Base-by-base conservation (phyloP, 2,888 invertebrate species). In the Malthinus seriepunctatus region DNA sequence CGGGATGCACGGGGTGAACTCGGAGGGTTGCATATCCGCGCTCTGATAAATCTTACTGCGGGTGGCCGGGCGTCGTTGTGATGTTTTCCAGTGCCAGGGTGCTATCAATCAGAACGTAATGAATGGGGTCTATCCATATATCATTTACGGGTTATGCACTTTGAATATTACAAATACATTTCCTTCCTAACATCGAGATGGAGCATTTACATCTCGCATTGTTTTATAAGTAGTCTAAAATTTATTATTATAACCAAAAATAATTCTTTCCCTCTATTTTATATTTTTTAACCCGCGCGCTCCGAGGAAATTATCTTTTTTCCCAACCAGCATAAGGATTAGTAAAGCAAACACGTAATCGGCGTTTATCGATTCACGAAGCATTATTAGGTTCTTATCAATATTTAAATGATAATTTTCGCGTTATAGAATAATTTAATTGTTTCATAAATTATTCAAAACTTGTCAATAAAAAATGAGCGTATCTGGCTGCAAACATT, bases 31-130 rank as follows among this genome's bases (percentile, higher is more conserved):
- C 64, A 72, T 70, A 67, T 69, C 67, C 65, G 62, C 47, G 63
- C 71, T 73, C 66, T 64, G 67, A 62, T 64, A 70, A 68, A 69
- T 48, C 56, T 51, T 42, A 33, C 46, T 32, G 53, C 48, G 47
- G 60, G 53, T 51, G 60, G 48, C 56, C 48, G 55, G 56, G 51
- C 60, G 60, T 56, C 56, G 60, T 42, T 34, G 56, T 47, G 60
- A 58, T 58, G 57, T 57, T 57, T 57, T 59, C 51, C 49, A 56
- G 52, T 55, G 53, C 50, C 52, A 44, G 23, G 46, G 64, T 66
- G 63, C 64, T 68, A 70, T 72, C 69, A 70, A 71, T 72, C 71
- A 71, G 63, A 56, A 60, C 62, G 64, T 67, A 69, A 68, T 65
- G 65, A 65, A 67, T 67, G 68, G 66, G 66, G 59, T 56, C 62